phyloP scores from a whole-genome alignment of 2,797 vertebrate species.

The Sternotherus odoratus region DNA sequence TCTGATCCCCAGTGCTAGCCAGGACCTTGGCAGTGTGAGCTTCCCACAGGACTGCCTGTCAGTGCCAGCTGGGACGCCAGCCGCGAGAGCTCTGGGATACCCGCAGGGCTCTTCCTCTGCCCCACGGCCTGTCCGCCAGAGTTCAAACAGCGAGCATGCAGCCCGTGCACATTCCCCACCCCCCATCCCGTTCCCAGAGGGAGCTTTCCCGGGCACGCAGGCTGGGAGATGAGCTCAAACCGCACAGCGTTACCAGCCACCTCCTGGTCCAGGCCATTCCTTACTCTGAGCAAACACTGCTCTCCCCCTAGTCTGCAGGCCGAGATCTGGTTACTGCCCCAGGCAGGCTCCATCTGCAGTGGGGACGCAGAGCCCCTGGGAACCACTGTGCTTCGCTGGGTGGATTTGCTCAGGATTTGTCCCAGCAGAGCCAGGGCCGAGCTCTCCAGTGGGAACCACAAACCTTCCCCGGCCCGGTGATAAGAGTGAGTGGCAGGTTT shows the following conservation, averaged over 20 bases:
- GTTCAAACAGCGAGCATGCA: neutral
- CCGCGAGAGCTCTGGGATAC: neutral
- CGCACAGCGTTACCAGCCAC: too few relatives aligned
- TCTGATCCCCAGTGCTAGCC: neutral
- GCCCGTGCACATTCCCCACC: neutral
- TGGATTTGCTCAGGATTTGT: neutral
- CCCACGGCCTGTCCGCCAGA: too few relatives aligned
- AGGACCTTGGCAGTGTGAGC: neutral
- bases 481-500: neutral
- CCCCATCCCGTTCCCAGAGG: neutral
- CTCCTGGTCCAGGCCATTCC: too few relatives aligned
- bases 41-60: neutral
- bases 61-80: neutral
- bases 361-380: neutral
- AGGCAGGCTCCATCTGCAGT: neutral
- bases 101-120: neutral
- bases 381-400: neutral
- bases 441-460: neutral
- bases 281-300: too few relatives aligned
- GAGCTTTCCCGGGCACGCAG: neutral
- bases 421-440: neutral
- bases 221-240: neutral
- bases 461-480: neutral
- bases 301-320: neutral
- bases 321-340: neutral